These are phyloP conservation scores for Micromesistius poutassou DNA, from an alignment of 2,797 vertebrate species.

Conservation along the genomic window DNA sequence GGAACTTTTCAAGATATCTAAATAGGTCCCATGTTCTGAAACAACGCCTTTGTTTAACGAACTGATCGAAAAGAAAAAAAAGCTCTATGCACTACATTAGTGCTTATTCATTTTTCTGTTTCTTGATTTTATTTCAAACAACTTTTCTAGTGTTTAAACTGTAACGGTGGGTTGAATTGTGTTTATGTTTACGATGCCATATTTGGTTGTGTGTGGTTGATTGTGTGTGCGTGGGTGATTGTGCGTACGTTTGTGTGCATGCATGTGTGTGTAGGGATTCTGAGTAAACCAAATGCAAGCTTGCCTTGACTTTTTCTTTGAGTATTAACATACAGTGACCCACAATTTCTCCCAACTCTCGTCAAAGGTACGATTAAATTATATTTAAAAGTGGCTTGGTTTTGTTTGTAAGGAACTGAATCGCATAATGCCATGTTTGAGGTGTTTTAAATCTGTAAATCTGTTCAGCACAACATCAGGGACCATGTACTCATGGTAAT, in stretches of 20 bases:
- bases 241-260: neutral
- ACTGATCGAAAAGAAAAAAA: constrained; percentile 66
- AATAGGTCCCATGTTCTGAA: constrained; percentile 47
- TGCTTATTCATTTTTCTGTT: constrained; percentile 79
- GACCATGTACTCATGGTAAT: constrained; percentile 2
- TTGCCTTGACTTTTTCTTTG: constrained; percentile 52
- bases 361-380: neutral
- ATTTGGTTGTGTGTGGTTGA: constrained; percentile 42
- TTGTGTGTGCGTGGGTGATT: neutral
- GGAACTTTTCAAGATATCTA: constrained; percentile 34
- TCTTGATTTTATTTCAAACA: constrained; percentile 61
- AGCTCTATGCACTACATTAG: constrained; percentile 96
- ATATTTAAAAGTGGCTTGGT: neutral
- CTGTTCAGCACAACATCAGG: neutral
- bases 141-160: constrained; percentile 87
- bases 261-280: constrained; percentile 52
- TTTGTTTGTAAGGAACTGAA: neutral
- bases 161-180: constrained; percentile 73
- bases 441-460: constrained; percentile 2
- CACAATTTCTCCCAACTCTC: constrained; percentile 21
- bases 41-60: constrained; percentile 65
- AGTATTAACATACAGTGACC: constrained; percentile 29
- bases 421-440: neutral
- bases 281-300: constrained; percentile 60
- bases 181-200: constrained; percentile 68